Percentiles rank a stretch among this genome's conserved stretches.
Evolutionary conservation across 2,888 invertebrate species (phyloP).

Genomic region (Hetaerina titia): DNA sequence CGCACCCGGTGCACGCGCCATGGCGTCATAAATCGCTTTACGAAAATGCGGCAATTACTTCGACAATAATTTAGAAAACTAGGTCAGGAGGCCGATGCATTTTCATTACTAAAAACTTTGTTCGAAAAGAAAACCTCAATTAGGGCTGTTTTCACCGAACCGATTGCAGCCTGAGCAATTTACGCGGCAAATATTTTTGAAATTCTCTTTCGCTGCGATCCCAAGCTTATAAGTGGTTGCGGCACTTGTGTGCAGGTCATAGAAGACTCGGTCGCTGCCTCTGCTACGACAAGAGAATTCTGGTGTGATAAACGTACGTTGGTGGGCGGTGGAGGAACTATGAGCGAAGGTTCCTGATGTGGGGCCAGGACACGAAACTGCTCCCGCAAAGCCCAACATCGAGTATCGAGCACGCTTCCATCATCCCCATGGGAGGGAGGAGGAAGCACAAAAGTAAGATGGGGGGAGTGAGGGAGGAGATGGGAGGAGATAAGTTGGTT

Average conservation of each 20-base stretch:
- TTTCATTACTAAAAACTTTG: neutral
- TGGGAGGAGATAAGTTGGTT: neutral
- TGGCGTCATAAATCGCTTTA: neutral
- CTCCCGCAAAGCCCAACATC: neutral
- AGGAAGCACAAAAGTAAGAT: neutral
- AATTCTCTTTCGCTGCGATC: neutral
- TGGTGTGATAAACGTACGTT: neutral
- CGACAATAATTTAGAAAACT: neutral
- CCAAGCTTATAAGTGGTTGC: neutral
- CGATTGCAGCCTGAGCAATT: neutral
- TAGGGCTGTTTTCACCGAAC: neutral
- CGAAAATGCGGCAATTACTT: neutral
- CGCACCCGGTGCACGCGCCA: neutral
- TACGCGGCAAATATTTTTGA: neutral
- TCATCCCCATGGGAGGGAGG: neutral
- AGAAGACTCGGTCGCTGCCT: neutral
- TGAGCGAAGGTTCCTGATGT: neutral
- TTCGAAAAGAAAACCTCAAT: neutral
- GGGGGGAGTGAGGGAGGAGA: neutral
- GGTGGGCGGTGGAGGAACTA: neutral
- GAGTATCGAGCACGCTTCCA: neutral
- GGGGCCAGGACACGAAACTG: neutral
- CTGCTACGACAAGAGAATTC: neutral
- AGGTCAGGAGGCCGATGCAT: conserved; percentile 19
- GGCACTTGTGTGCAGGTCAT: neutral